These are phyloP conservation scores for Acipenser transmontanus DNA, from an alignment of 2,797 vertebrate genomes.

Conservation along the genomic window DNA sequence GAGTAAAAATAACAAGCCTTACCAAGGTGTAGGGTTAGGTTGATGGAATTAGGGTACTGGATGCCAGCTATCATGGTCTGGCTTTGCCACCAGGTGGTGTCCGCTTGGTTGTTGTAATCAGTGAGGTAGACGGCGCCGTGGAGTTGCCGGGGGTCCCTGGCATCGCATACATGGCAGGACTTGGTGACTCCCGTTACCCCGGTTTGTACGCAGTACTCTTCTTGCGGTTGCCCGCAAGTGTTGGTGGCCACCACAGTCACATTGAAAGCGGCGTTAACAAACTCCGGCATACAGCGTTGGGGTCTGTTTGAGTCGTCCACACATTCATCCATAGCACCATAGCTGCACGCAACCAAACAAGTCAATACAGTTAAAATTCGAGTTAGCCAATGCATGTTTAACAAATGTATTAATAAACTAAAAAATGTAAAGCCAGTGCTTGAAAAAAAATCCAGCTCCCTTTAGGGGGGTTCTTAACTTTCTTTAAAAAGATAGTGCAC, in stretches of 20 bases:
- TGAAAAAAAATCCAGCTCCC: conserved; percentile 19
- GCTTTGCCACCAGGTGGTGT: conserved; percentile 98
- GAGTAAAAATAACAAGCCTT: conserved; percentile 42
- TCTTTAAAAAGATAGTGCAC: conserved; percentile 28
- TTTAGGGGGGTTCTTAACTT: conserved; percentile 27
- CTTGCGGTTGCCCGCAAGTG: conserved; percentile 86
- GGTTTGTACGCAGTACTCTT: conserved; percentile 98
- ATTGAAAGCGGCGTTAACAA: conserved; percentile 95
- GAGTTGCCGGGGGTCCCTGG: conserved; percentile 70
- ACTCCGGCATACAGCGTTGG: conserved; percentile 96
- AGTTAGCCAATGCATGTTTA: conserved; percentile 33
- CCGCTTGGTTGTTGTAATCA: conserved; percentile 96
- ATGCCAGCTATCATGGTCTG: conserved; percentile 94
- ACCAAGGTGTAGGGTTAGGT: conserved; percentile 93
- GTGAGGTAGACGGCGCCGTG: conserved; percentile 86
- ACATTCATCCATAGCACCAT: conserved; percentile 86
- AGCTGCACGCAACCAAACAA: conserved; percentile 35
- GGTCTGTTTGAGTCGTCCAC: conserved; percentile 56
- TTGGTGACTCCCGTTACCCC: conserved; percentile 96
- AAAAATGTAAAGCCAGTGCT: conserved; percentile 13
- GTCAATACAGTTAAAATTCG: conserved; percentile 34
- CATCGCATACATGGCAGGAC: conserved; percentile 95
- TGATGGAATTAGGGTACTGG: conserved; percentile 89
- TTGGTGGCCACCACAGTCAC: conserved; percentile 88
- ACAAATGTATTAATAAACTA: conserved; percentile 13